A percentile compares a stretch with the other conserved stretches of the same genome.
Conservation (phyloP, 2,113 vertebrate species). For the Percina caprodes region DNA sequence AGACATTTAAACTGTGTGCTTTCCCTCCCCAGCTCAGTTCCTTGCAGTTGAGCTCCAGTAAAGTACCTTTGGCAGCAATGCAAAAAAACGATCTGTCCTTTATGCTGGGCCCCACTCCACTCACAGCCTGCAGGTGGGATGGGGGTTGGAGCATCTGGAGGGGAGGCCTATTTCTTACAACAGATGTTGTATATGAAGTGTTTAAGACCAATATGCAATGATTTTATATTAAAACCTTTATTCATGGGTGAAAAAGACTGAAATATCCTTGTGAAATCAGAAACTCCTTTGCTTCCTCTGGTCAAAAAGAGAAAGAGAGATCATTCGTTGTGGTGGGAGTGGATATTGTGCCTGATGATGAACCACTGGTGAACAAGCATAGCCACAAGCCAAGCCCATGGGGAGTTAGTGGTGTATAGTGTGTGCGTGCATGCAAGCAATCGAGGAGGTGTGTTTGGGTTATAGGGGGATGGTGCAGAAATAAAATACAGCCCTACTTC, state of each 20-base stretch:
- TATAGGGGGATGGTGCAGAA: slow-evolving; percentile 50
- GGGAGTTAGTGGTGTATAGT: slow-evolving; percentile 56
- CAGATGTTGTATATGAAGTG: not conserved
- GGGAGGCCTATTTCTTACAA: slow-evolving; percentile 18
- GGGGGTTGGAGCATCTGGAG: slow-evolving; percentile 46
- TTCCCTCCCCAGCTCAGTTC: slow-evolving; percentile 45
- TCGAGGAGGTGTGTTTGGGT: slow-evolving; percentile 46
- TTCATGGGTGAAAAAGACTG: not conserved
- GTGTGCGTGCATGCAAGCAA: not conserved
- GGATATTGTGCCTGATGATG: slow-evolving; percentile 43
- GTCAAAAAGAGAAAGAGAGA: slow-evolving; percentile 2
- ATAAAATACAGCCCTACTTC: slow-evolving; percentile 66
- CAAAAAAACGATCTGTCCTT: slow-evolving; percentile 69
- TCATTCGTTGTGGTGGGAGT: slow-evolving; percentile 18
- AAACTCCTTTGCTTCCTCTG: slow-evolving; percentile 6
- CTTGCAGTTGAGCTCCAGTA: slow-evolving; percentile 48
- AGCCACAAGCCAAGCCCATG: slow-evolving; percentile 27
- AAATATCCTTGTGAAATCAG: not conserved
- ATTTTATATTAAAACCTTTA: slow-evolving; percentile 21
- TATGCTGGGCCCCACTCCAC: slow-evolving; percentile 50
- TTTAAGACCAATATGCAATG: slow-evolving; percentile 26
- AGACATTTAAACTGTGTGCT: slow-evolving; percentile 46
- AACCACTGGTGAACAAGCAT: slow-evolving; percentile 39
- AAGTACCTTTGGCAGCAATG: slow-evolving; percentile 66
- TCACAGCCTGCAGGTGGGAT: slow-evolving; percentile 48